Evolutionary conservation across 2,113 vertebrate genomes (phyloP).

Genomic region (Microcebus ravelobensis): DNA sequence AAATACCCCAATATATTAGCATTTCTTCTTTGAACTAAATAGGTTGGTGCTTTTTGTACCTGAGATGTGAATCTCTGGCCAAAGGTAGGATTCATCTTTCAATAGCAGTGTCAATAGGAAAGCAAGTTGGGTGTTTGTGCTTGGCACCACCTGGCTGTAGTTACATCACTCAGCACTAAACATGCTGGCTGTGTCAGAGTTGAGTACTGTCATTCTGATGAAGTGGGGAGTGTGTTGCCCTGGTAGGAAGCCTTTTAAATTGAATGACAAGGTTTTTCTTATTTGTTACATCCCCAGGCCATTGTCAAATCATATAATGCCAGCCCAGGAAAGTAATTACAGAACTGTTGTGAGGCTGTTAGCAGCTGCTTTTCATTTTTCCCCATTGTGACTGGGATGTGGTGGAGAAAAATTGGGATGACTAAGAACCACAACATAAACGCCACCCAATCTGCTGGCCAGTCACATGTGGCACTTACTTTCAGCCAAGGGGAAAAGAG

Average conservation of each 20-base stretch:
- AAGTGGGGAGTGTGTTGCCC: slow-evolving; percentile 78
- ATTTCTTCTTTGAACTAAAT: slow-evolving; percentile 53
- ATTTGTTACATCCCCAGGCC: slow-evolving; percentile 83
- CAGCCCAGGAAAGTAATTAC: slow-evolving; percentile 82
- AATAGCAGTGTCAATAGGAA: slow-evolving; percentile 52
- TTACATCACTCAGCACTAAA: slow-evolving; percentile 68
- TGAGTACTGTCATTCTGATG: slow-evolving; percentile 81
- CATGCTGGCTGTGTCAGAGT: slow-evolving; percentile 68
- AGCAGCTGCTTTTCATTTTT: slow-evolving; percentile 81
- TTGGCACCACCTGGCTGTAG: slow-evolving; percentile 68
- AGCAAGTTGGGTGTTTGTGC: slow-evolving; percentile 62
- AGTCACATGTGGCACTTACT: slow-evolving; percentile 60
- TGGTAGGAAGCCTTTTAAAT: slow-evolving; percentile 82
- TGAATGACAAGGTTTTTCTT: slow-evolving; percentile 83
- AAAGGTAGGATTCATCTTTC: slow-evolving; percentile 45
- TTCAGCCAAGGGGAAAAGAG: slow-evolving; percentile 32
- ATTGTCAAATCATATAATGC: slow-evolving; percentile 83
- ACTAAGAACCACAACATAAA: slow-evolving; percentile 79
- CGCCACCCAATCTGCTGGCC: slow-evolving; percentile 68
- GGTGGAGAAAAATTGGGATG: slow-evolving; percentile 78
- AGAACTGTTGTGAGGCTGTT: slow-evolving; percentile 80
- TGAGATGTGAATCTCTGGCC: slow-evolving; percentile 44
- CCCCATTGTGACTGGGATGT: slow-evolving; percentile 76
- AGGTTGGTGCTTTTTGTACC: slow-evolving; percentile 24
- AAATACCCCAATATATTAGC: slow-evolving; percentile 4